A percentile compares a stretch with the other conserved stretches of the same genome.
Evolutionary conservation across 2,113 vertebrate species (phyloP).

Genomic region (Mesembrinibis cayennensis): DNA sequence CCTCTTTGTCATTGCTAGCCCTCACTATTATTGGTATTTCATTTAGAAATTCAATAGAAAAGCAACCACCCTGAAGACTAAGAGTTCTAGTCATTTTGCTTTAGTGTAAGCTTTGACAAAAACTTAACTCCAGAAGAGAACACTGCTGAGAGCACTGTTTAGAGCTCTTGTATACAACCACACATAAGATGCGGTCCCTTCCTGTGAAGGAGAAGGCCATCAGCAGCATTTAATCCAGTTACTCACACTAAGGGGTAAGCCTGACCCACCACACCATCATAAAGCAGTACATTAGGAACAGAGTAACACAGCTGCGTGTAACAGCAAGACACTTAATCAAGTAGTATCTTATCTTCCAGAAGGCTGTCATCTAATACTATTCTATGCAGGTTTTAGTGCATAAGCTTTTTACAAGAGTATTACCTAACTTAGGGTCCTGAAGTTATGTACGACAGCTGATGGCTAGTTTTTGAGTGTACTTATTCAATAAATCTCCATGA

Average conservation of each 20-base stretch:
- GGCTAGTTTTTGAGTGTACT: background rate
- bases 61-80: background rate
- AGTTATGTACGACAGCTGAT: background rate
- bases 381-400: background rate
- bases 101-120: background rate
- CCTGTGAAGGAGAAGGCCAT: background rate
- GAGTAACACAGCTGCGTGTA: background rate
- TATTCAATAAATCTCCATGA: background rate
- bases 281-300: background rate
- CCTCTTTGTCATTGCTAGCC: background rate
- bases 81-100: background rate
- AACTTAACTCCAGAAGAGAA: background rate
- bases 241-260: background rate
- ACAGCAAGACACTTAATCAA: background rate
- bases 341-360: background rate
- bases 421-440: background rate
- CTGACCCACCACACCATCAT: background rate
- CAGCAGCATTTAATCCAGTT: background rate
- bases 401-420: background rate
- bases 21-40: fast-evolving
- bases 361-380: background rate
- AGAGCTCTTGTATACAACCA: background rate
- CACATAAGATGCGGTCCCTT: fast-evolving
- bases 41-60: background rate
- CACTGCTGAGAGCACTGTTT: background rate